Conservation (phyloP, 92 coral and sea anemone genomes). For the Galaxea fascicularis region DNA sequence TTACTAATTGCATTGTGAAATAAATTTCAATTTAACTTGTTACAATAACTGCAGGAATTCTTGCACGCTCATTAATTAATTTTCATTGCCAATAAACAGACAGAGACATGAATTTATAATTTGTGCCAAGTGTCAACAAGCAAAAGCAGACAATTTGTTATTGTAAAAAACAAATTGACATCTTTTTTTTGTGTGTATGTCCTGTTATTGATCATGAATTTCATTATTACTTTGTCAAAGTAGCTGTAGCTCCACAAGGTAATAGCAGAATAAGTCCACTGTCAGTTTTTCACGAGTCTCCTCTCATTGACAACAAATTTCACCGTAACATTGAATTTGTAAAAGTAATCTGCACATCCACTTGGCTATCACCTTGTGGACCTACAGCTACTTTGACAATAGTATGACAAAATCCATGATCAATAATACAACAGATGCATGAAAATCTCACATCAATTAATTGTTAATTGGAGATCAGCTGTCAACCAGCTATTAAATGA, state of each 20-base stretch:
- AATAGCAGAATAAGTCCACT: neutral
- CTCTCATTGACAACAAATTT: too few relatives aligned
- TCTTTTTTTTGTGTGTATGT: neutral
- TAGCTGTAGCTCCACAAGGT: neutral
- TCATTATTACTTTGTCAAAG: neutral
- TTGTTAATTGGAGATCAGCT: conserved; percentile 3
- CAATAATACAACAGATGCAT: neutral
- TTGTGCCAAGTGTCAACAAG: neutral
- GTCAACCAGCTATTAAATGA: conserved; percentile 1
- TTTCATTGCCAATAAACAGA: neutral
- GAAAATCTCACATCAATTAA: neutral
- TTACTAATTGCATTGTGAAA: conserved; percentile 3
- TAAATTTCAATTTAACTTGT: neutral
- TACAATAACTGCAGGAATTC: conserved; percentile 2
- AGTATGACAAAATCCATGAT: neutral
- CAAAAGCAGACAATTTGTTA: neutral
- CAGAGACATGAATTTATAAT: neutral
- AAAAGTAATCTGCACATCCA: conserved; percentile 2
- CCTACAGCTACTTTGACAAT: neutral
- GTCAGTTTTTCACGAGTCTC: too few relatives aligned
- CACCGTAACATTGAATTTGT: conserved; percentile 1
- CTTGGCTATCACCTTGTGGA: neutral
- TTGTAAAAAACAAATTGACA: conserved; percentile 3
- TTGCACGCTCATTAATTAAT: conserved; percentile 2
- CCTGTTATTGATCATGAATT: neutral